Percentiles rank a stretch among this genome's conserved stretches.
phyloP scores from a whole-genome alignment of 2,888 invertebrate species.

The Phortica okadai region DNA sequence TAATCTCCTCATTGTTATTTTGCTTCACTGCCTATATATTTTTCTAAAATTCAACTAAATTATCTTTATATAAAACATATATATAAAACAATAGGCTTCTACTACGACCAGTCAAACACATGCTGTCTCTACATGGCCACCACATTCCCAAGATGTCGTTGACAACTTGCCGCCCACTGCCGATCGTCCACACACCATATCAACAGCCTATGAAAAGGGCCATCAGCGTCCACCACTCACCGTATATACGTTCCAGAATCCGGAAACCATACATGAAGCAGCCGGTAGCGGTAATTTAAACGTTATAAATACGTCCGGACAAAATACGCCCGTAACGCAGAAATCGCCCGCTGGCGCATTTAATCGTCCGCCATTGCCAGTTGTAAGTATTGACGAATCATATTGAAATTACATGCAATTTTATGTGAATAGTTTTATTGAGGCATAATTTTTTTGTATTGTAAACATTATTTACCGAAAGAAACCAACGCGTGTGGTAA shows the following conservation, averaged over 20 bases:
- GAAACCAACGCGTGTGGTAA: conserved; percentile 74
- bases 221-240: conserved; percentile 90
- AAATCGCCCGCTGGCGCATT: conserved; percentile 79
- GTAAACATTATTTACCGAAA: conserved; percentile 41
- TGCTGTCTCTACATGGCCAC: conserved; percentile 77
- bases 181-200: conserved; percentile 94
- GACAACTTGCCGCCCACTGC: conserved; percentile 78
- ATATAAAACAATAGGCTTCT: conserved; percentile 77
- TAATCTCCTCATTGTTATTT: conserved; percentile 37
- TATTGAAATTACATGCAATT: conserved; percentile 7
- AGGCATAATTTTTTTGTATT: conserved; percentile 56
- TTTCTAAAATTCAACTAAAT: not conserved
- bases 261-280: conserved; percentile 78
- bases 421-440: conserved; percentile 39
- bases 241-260: conserved; percentile 91
- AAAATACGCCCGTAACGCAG: conserved; percentile 72
- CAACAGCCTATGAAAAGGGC: conserved; percentile 91
- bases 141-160: conserved; percentile 76
- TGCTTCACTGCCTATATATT: conserved; percentile 19
- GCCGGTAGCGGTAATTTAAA: conserved; percentile 50
- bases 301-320: conserved; percentile 58
- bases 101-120: conserved; percentile 76
- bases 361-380: conserved; percentile 84
- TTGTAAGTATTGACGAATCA: conserved; percentile 77
- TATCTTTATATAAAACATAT: not conserved